Percentiles rank a stretch among this genome's conserved stretches.
Conservation (phyloP, 92 coral and sea anemone species). For the Parazoanthus atlanticus region DNA sequence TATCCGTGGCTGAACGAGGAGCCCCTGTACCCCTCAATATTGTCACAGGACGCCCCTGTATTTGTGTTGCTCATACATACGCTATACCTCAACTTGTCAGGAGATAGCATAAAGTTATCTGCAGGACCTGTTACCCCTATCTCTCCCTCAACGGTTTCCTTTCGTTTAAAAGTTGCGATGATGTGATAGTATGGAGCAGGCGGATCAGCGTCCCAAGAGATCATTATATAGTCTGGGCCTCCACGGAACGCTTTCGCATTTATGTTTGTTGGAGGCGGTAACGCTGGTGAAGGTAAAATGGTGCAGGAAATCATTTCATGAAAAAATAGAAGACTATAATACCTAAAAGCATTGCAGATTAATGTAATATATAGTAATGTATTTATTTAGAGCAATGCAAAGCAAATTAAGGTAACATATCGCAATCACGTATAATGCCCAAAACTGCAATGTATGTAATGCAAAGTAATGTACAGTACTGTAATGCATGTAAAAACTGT, state of each 20-base stretch:
- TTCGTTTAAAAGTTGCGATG: conserved; percentile 1
- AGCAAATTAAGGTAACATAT: too few species aligned
- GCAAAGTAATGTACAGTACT: too few species aligned
- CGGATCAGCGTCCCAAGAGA: conserved; percentile 39
- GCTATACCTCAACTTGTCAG: background rate
- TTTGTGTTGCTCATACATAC: conserved; percentile 19
- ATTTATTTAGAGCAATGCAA: too few species aligned
- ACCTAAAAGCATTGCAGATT: background rate
- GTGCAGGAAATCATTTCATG: background rate
- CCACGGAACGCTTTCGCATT: background rate
- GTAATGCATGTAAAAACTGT: too few species aligned
- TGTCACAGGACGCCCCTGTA: conserved; percentile 18
- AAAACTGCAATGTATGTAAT: too few species aligned
- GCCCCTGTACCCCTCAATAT: background rate
- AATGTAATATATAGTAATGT: too few species aligned
- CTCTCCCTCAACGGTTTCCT: background rate
- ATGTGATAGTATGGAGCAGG: conserved; percentile 6
- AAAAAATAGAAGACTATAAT: background rate
- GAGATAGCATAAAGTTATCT: background rate
- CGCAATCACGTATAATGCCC: too few species aligned
- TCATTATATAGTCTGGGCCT: conserved; percentile 1
- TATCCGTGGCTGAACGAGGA: background rate
- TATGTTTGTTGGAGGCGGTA: conserved; percentile 23
- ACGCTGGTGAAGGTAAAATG: background rate
- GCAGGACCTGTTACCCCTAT: background rate